phyloP scores from a whole-genome alignment of 2,113 vertebrate species.

The Tricholaema leucomelas region DNA sequence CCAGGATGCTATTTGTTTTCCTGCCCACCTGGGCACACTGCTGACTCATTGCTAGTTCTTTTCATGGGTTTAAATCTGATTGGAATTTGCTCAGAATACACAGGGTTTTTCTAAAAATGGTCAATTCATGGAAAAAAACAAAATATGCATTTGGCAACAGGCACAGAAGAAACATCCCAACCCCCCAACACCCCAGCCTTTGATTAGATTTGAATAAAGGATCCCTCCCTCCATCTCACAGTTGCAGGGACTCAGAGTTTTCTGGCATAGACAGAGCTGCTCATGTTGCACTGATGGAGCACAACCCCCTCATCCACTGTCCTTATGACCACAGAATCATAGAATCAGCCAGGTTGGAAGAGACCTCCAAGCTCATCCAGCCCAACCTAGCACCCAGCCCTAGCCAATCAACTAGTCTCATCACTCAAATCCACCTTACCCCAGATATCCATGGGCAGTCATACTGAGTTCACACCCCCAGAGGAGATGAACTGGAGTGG shows the following conservation, averaged over 20 bases:
- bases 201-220: neutral
- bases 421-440: neutral
- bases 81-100: conserved; percentile 14
- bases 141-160: neutral
- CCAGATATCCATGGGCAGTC: fast-evolving
- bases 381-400: too few relatives aligned
- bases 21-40: too few relatives aligned
- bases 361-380: too few relatives aligned
- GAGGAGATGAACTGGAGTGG: neutral
- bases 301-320: neutral
- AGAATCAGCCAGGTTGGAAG: too few relatives aligned
- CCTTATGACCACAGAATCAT: neutral
- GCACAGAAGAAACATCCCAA: neutral
- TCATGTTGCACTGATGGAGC: neutral
- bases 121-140: neutral
- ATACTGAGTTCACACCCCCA: fast-evolving
- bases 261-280: neutral
- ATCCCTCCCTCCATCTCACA: neutral
- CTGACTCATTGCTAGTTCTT: conserved; percentile 40
- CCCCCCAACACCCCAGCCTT: neutral
- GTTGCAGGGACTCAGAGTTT: neutral
- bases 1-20: too few relatives aligned
- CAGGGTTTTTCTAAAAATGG: conserved; percentile 20
- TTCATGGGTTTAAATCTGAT: conserved; percentile 31
- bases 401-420: too few relatives aligned